Conservation (phyloP, 2,113 vertebrate species). For the Sinocyclocheilus rhinocerous region DNA sequence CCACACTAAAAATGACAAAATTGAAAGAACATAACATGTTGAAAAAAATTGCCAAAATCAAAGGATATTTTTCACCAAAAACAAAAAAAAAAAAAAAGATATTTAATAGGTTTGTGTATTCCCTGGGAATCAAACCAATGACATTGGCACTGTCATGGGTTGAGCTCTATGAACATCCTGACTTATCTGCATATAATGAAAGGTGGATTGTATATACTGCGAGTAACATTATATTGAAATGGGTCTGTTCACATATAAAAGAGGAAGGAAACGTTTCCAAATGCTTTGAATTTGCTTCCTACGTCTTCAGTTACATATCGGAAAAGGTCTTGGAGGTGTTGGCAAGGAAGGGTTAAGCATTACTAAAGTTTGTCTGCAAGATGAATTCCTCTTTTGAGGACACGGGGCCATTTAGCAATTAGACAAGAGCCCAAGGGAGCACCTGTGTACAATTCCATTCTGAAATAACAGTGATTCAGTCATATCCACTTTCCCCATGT, state of each 20-base stretch:
- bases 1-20: background rate
- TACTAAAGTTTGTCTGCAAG: conserved; percentile 33
- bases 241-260: background rate
- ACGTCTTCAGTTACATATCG: conserved; percentile 35
- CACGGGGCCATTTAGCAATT: conserved; percentile 38
- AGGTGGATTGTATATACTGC: conserved; percentile 20
- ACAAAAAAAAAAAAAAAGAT: too few species aligned
- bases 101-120: background rate
- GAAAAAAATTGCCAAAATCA: background rate
- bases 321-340: conserved; percentile 37
- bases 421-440: conserved; percentile 25
- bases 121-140: background rate
- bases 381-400: conserved; percentile 39
- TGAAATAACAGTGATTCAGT: conserved; percentile 38
- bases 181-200: conserved; percentile 41
- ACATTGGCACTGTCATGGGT: background rate
- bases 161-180: background rate
- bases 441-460: conserved; percentile 53
- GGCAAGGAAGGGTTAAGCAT: conserved; percentile 43
- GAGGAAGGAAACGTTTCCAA: background rate
- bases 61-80: background rate
- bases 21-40: background rate
- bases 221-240: conserved; percentile 30
- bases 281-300: conserved; percentile 24
- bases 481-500: conserved; percentile 41